These are phyloP conservation scores for Volucella zonaria DNA, from an alignment of 2,888 invertebrate species.

Conservation along the genomic window DNA sequence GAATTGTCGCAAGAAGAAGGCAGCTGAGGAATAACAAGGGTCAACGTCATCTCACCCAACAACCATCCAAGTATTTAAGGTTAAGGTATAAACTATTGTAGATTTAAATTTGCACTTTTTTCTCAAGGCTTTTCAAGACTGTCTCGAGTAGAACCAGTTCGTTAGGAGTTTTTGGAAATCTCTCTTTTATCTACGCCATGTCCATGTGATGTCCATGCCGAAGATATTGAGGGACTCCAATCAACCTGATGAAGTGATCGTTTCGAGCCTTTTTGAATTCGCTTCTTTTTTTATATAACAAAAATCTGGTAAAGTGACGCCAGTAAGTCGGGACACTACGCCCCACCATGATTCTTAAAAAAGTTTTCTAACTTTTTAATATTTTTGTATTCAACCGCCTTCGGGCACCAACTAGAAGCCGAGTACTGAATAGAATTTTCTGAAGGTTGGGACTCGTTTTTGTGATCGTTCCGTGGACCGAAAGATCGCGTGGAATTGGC, in stretches of 20 bases:
- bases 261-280: constrained; percentile 21
- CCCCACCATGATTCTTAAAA: neutral
- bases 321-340: constrained; percentile 9
- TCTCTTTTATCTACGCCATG: neutral
- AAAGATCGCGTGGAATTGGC: constrained; percentile 10
- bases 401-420: constrained; percentile 43
- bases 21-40: neutral
- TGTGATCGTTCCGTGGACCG: constrained; percentile 21
- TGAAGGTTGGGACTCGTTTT: constrained; percentile 16
- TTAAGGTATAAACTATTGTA: constrained; percentile 6
- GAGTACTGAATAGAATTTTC: constrained; percentile 50
- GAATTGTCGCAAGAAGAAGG: constrained; percentile 77
- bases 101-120: constrained; percentile 40
- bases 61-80: neutral
- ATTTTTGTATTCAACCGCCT: constrained; percentile 40
- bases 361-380: neutral
- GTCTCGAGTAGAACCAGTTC: neutral
- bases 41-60: neutral
- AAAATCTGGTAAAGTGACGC: constrained; percentile 50
- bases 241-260: constrained; percentile 18
- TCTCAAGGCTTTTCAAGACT: constrained; percentile 35
- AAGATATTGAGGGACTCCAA: neutral
- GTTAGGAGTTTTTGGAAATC: constrained; percentile 5
- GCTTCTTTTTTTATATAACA: neutral
- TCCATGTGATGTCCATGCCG: neutral